Evolutionary conservation across 1,140 invertebrate genomes (phyloP), one percentile per base, ranked within the genome.

Genomic region (Neodiprion lecontei): DNA sequence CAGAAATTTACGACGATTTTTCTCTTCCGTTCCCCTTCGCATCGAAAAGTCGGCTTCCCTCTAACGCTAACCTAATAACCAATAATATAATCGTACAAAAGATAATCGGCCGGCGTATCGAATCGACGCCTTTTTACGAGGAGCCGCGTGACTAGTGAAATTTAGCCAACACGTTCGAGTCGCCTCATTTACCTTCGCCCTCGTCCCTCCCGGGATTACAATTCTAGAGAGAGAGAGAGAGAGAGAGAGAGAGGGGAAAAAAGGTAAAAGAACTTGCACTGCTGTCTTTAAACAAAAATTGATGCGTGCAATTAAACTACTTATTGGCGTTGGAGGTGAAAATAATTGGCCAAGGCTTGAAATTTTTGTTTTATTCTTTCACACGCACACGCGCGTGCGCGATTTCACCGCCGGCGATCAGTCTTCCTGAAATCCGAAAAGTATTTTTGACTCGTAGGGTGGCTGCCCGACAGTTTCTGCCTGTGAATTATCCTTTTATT

Each of bases 1-100:
- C 28, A 5, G 28, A 40, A 40, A 40, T 40, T 40, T 40, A 40
- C 28, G 28, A 40, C 28, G 28, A 40, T 40, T 40, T 40, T 40
- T 40, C 28, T 40, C 5, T 40, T 5, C 28, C 28, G 28, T 40
- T 40, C 28, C 28, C 28, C 28, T 40, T 5, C 28, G 2, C 28
- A 40, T 40, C 28, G 12, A 5, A 65, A 5, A 4, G 67, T 21
- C 67, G 67, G 67, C 67, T 21, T 69, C 53, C 53, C 67, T 69
- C 21, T 69, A 47, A 12, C 67, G 67, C 67, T 69, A 69, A 69
- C 67, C 67, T 69, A 69, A 69, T 69, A 69, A 69, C 67, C 67
- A 69, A 69, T 69, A 69, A 69, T 69, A 69, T 69, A 69, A 69
- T 69, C 67, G 67, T 69, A 69, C 67, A 69, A 69, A 69, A 69